Evolutionary conservation across 2,113 vertebrate genomes (phyloP).

Genomic region (Tachuris rubrigastra): DNA sequence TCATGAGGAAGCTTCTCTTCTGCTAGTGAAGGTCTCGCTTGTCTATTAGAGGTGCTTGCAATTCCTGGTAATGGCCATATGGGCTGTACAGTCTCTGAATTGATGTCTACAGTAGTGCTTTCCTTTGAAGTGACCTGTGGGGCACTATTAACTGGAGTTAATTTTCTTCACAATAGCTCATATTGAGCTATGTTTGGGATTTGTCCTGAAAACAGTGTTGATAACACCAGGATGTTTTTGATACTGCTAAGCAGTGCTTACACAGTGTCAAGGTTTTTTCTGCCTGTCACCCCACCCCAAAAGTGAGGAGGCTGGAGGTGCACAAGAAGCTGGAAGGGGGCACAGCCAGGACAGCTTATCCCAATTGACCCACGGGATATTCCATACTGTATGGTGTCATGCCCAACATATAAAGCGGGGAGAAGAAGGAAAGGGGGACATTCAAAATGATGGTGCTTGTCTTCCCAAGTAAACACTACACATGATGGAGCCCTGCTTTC

Average conservation of each 20-base stretch:
- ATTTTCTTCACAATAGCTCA: background rate
- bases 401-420: background rate
- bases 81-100: background rate
- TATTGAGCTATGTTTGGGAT: background rate
- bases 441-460: rapidly evolving
- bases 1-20: background rate
- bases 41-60: rapidly evolving
- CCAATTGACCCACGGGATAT: background rate
- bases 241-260: background rate
- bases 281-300: background rate
- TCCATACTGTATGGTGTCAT: background rate
- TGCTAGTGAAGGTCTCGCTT: background rate
- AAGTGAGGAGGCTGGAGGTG: background rate
- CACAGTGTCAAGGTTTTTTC: background rate
- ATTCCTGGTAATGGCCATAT: background rate
- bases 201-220: background rate
- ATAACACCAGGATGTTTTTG: background rate
- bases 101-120: background rate
- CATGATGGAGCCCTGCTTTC: background rate
- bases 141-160: background rate
- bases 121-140: background rate
- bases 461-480: background rate
- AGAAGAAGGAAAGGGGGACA: rapidly evolving
- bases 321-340: background rate
- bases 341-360: background rate